A percentile compares a stretch with the other conserved stretches of the same genome.
Evolutionary conservation across 1,140 invertebrate genomes (phyloP).

Genomic region (Temnothorax nylanderi): DNA sequence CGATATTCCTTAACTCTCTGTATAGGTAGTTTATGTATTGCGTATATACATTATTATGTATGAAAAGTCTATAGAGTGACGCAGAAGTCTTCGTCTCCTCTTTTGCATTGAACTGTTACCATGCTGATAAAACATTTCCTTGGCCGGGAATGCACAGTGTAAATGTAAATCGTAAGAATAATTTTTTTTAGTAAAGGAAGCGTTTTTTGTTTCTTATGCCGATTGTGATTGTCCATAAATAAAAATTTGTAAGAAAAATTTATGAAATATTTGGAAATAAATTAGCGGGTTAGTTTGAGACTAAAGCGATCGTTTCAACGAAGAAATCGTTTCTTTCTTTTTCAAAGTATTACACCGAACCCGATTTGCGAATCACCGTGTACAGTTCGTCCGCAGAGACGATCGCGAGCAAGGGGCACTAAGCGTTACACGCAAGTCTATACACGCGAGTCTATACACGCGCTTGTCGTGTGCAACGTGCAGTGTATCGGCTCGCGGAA

Average conservation of each 20-base stretch:
- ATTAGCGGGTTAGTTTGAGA: neutral
- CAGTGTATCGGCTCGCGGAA: neutral
- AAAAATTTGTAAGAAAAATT: neutral
- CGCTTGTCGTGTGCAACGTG: neutral
- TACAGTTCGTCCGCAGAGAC: neutral
- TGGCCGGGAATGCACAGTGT: no score
- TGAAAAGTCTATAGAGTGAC: neutral
- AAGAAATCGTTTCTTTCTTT: neutral
- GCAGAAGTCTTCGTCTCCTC: neutral
- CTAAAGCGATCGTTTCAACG: neutral
- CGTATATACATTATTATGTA: neutral
- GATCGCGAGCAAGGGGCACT: neutral
- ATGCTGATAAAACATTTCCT: neutral
- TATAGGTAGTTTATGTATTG: neutral
- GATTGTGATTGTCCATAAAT: neutral
- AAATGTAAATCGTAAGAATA: neutral
- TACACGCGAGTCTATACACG: neutral
- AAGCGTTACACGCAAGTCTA: slow-evolving; percentile 1
- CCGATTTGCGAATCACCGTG: slow-evolving; percentile 9
- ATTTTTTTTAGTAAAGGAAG: neutral
- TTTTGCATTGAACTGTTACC: neutral
- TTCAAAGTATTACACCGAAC: neutral
- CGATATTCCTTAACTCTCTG: neutral
- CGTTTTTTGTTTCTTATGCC: neutral
- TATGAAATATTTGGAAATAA: neutral